Base-by-base conservation (phyloP, 2,888 invertebrate genomes). In the Andricus quercusramuli region DNA sequence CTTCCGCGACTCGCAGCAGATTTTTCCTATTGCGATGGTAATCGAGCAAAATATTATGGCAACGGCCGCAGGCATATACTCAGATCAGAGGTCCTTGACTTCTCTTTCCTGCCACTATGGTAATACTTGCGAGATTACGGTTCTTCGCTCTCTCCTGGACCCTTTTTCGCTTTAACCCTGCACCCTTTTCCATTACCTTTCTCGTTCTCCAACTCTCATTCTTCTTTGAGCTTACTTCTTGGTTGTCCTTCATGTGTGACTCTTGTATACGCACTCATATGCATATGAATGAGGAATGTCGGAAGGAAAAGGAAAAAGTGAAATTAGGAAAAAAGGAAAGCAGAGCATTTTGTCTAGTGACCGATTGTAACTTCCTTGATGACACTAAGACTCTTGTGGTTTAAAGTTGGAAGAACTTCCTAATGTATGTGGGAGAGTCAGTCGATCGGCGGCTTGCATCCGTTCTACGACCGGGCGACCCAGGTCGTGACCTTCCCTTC, bases 11-110 rank as follows among this genome's bases (percentile, higher is more conserved):
- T 56, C 17, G 29, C 81, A 83, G 79, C 84, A 85, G 89, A 89
- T 89, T 89, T 91, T 90, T 88, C 89, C 89, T 85, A 86, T 83
- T 83, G 87, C 88, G 88, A 90, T 90, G 88, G 89, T 90, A 91
- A 92, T 92, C 90, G 89, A 90, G 90, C 90, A 90, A 92, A 91
- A 91, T 91, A 91, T 92, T 91, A 90, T 89, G 89, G 90, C 89
- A 91, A 87, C 88, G 88, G 88, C 89, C 89, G 87, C 87, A 80
- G 87, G 89, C 87, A 87, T 80, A 74, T 44, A 78, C 81, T 80
- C 85, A 82, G 82, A 82, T 79, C 83, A 85, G 83, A 87, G 88
- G 88, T 89, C 89, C 90, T 90, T 89, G 90, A 90, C 89, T 90
- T 85, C 85, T 82, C 68, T 77, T 81, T 80, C 82, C 82, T 86